Conservation (phyloP, 2,888 invertebrate genomes). For the Imbricaverruca yamaguchii region DNA sequence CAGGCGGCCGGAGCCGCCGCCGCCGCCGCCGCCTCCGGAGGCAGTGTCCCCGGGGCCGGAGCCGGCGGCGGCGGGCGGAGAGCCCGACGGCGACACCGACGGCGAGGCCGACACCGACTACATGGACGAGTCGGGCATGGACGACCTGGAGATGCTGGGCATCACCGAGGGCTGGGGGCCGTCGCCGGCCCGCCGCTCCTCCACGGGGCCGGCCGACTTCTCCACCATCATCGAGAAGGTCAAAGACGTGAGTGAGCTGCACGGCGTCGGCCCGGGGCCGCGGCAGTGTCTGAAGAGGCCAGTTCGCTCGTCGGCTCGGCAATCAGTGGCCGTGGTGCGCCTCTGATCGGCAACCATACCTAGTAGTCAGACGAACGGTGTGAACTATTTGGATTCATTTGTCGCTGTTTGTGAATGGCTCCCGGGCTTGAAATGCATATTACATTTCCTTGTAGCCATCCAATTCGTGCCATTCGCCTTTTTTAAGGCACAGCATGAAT, state of each 20-base stretch:
- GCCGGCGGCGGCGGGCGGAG: background rate
- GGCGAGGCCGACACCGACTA: background rate
- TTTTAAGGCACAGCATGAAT: too few species aligned
- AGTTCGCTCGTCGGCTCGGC: too few species aligned
- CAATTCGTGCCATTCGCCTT: too few species aligned
- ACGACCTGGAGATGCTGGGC: conserved; percentile 22
- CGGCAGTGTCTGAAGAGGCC: too few species aligned
- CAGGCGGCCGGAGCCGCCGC: background rate
- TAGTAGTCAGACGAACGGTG: too few species aligned
- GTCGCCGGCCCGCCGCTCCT: background rate
- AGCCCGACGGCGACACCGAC: background rate
- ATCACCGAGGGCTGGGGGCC: conserved; percentile 18
- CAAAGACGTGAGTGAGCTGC: conserved; percentile 66
- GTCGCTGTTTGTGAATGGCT: too few species aligned
- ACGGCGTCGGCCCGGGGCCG: too few species aligned
- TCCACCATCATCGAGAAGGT: conserved; percentile 87
- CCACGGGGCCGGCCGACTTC: conserved; percentile 53
- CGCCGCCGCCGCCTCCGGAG: background rate
- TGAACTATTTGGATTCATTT: too few species aligned
- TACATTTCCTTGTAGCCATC: too few species aligned
- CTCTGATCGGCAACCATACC: too few species aligned
- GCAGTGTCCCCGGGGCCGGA: background rate
- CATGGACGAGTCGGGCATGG: background rate
- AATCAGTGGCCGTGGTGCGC: too few species aligned
- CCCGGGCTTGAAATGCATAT: too few species aligned